Conservation (phyloP, 2,888 invertebrate genomes). For the Athetis lepigone region DNA sequence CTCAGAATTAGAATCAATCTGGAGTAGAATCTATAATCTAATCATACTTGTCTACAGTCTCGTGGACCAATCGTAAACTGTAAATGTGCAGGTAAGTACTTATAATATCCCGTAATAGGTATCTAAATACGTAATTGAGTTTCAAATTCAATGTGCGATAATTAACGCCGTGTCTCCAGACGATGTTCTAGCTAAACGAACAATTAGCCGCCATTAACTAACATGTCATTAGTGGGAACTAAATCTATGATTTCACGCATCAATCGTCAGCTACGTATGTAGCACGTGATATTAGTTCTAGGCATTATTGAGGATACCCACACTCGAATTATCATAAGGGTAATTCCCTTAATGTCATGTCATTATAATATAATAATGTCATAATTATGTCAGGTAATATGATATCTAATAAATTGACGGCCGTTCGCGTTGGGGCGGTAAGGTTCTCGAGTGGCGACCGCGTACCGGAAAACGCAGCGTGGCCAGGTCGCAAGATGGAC, state of each 20-base stretch:
- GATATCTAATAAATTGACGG: too few species aligned
- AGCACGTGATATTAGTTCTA: neutral
- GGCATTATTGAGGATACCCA: neutral
- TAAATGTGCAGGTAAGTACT: neutral
- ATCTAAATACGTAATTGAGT: slow-evolving; percentile 2
- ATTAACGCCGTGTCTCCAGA: slow-evolving; percentile 29
- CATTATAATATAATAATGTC: too few species aligned
- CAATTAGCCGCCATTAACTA: slow-evolving; percentile 44
- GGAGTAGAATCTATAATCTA: too few species aligned
- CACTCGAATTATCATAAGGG: too few species aligned
- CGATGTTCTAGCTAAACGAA: slow-evolving; percentile 29
- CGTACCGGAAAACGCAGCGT: too few species aligned
- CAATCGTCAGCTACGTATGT: slow-evolving; percentile 2
- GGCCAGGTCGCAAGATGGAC: too few species aligned
- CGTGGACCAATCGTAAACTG: neutral
- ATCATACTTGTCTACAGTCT: too few species aligned
- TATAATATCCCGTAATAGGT: neutral
- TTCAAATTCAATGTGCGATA: slow-evolving; percentile 20
- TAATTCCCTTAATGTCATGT: too few species aligned
- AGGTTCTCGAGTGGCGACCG: too few species aligned
- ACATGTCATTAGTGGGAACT: slow-evolving; percentile 20
- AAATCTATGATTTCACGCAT: slow-evolving; percentile 28
- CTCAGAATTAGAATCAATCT: too few species aligned
- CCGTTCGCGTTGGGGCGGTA: too few species aligned
- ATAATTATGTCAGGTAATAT: too few species aligned